Percentiles rank a stretch among this genome's conserved stretches.
These are phyloP conservation scores for Cavia porcellus DNA, from an alignment of 2,113 vertebrate species.

Conservation along the genomic window DNA sequence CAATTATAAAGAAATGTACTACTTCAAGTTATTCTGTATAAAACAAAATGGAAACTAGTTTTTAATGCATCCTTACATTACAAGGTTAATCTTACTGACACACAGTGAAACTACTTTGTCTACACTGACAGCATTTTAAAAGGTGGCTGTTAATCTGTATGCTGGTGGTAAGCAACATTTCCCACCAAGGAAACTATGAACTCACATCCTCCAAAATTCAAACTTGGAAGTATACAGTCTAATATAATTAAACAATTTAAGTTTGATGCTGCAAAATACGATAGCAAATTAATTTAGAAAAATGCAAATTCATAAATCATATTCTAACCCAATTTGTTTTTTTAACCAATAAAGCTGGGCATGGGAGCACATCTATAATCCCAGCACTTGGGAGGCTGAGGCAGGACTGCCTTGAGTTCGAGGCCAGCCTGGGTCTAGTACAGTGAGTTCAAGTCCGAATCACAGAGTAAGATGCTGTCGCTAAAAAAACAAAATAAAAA, in stretches of 20 bases:
- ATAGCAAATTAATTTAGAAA: constrained; percentile 20
- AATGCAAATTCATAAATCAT: constrained; percentile 31
- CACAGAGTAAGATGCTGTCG: neutral
- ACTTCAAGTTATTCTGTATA: constrained; percentile 17
- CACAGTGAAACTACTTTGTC: constrained; percentile 20
- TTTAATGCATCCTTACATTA: neutral
- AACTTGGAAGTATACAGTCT: constrained; percentile 49
- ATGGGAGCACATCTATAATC: neutral
- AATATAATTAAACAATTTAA: constrained; percentile 34
- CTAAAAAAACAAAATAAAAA: neutral
- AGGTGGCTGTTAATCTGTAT: neutral
- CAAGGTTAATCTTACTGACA: constrained; percentile 21
- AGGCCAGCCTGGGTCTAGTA: neutral
- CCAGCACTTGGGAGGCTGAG: neutral
- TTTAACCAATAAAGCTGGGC: neutral
- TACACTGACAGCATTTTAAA: neutral
- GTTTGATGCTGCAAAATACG: neutral
- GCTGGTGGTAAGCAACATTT: neutral
- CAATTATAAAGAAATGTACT: constrained; percentile 38
- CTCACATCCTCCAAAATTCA: constrained; percentile 40
- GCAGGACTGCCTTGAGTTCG: neutral
- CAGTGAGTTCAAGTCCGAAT: neutral
- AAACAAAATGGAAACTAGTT: constrained; percentile 48
- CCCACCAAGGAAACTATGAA: neutral
- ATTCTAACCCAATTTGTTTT: constrained; percentile 54